Base-by-base conservation (phyloP, 30 jellyfish, hydroid and myxozoan genomes). In the Pseudorhiza aurosa region DNA sequence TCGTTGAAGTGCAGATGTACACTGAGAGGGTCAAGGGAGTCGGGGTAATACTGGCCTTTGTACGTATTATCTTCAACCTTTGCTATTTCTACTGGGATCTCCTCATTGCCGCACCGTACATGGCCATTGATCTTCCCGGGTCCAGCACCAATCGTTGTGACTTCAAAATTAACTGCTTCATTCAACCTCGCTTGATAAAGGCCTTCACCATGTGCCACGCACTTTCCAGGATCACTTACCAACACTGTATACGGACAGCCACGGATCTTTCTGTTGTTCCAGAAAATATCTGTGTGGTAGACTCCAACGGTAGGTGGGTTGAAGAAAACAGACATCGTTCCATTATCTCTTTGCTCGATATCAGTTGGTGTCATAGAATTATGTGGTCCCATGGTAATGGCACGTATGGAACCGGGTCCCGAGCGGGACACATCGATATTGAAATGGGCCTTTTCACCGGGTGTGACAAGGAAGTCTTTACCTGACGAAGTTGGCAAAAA, bases 131-230 rank as follows among this genome's bases (percentile, higher is more conserved):
- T 35, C 15, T 62, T 87, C n/a, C 99, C 99, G 3, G 99, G 99
- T 19, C 99, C 99, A 15, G 95, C 99, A 19, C 97, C 99, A 18
- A 68, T 74, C 35, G 99, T 87, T 19, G 97, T 68, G 22, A 93
- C 96, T 42, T 93, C 96, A 51, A 93, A 93, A 22, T 58, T 22
- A 0, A 93, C 75, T 12, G 80, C 88, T 55, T 93, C 99, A 56
- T 80, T 63, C n/a, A 93, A 56, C 0, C 97, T 84, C 44, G 97
- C 87, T 65, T 87, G 96, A 17, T 93, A 59, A 65, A 93, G 82
- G 51, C 94, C 95, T 26, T 87, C 99, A 12, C 99, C 99, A 71
- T 68, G 94, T 0, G 97, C 90, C 29, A 84, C 96, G 33, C 92
- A 80, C 39, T 87, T 87, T 4, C 68, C 74, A 8, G 97, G 97